A percentile compares a stretch with the other conserved stretches of the same genome.
Evolutionary conservation across 2,113 vertebrate genomes (phyloP).

Genomic region (Indri indri): DNA sequence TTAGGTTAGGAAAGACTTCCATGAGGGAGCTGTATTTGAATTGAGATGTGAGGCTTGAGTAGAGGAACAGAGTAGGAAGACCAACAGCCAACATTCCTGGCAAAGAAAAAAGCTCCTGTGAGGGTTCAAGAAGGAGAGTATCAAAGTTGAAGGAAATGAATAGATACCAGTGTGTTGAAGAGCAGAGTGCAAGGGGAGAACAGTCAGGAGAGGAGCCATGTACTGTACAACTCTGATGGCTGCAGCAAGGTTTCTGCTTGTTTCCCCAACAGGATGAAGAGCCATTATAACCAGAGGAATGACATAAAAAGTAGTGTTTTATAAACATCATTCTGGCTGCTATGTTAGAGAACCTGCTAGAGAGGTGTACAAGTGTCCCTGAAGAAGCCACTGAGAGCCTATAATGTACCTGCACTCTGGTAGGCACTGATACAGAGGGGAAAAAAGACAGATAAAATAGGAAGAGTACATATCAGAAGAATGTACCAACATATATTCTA

Average conservation of each 20-base stretch:
- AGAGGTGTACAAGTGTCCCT: background rate
- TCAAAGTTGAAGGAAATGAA: background rate
- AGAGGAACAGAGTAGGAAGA: background rate
- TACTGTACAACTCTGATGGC: background rate
- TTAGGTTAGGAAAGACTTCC: background rate
- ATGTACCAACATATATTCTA: background rate
- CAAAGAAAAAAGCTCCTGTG: background rate
- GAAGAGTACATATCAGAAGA: background rate
- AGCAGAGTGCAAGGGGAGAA: background rate
- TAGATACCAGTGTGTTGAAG: background rate
- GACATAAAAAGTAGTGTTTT: background rate
- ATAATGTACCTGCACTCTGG: background rate
- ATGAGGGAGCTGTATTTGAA: background rate
- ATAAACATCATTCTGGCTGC: background rate
- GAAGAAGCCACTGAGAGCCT: background rate
- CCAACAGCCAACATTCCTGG: background rate
- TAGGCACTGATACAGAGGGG: background rate
- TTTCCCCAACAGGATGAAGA: background rate
- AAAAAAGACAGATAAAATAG: background rate
- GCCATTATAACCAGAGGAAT: background rate
- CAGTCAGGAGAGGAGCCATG: background rate
- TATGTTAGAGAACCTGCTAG: background rate
- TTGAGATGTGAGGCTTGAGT: background rate
- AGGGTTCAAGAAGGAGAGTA: background rate
- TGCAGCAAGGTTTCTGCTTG: background rate